Conservation (phyloP, 2,797 vertebrate genomes). For the Triplophysa bombifrons region DNA sequence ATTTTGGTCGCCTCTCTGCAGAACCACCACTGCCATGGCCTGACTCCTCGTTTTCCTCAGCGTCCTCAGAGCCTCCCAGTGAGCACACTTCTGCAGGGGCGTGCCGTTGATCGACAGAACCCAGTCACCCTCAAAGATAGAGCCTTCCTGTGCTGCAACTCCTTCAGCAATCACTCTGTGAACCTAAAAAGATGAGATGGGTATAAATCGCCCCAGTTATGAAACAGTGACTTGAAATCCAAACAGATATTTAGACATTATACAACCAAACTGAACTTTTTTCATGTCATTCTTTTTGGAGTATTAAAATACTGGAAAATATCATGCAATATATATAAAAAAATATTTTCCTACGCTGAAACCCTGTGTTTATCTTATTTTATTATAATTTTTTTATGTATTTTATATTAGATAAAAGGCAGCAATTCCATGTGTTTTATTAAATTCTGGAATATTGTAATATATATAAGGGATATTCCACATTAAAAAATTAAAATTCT, state of each 20-base stretch:
- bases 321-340: no score
- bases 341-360: not conserved
- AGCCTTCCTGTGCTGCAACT: slow-evolving; percentile 77
- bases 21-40: slow-evolving; percentile 78
- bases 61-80: slow-evolving; percentile 75
- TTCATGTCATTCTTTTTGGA: no score
- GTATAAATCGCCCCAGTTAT: not conserved
- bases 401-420: no score
- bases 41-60: slow-evolving; percentile 70
- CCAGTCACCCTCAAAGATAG: slow-evolving; percentile 74
- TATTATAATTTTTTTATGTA: no score
- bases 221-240: not conserved
- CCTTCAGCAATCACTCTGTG: slow-evolving; percentile 78
- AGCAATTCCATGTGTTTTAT: no score
- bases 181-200: slow-evolving; percentile 64
- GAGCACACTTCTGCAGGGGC: slow-evolving; percentile 64
- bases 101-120: slow-evolving; percentile 83
- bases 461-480: no score
- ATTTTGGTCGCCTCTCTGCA: slow-evolving; percentile 63
- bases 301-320: no score
- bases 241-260: not conserved
- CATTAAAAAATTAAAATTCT: no score
- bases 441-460: no score
- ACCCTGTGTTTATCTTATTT: no score
- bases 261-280: not conserved